phyloP scores from a whole-genome alignment of 2,888 invertebrate species.

The Synanthedon tipuliformis region DNA sequence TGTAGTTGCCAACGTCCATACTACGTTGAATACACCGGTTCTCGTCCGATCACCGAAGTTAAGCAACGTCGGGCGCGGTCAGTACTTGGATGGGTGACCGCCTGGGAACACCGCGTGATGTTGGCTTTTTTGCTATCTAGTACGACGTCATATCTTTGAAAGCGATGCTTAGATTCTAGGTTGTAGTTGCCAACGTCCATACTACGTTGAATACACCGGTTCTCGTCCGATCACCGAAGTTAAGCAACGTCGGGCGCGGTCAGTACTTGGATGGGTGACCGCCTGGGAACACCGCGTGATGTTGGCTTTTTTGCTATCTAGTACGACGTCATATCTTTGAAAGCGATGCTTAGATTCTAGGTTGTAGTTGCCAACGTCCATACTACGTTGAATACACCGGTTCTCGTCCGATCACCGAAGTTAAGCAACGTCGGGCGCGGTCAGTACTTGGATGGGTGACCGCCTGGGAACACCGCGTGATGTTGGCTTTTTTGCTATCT shows the following conservation, averaged over 20 bases:
- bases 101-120: constrained; percentile 18
- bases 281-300: constrained; percentile 28
- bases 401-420: constrained; percentile 46
- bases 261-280: constrained; percentile 49
- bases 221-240: constrained; percentile 12
- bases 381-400: constrained; percentile 43
- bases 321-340: too few relatives aligned
- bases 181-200: not conserved
- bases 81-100: constrained; percentile 13
- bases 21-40: constrained; percentile 42
- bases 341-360: too few relatives aligned
- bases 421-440: constrained; percentile 40
- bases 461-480: constrained; percentile 19
- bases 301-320: constrained; percentile 13
- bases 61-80: constrained; percentile 38
- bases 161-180: too few relatives aligned
- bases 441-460: constrained; percentile 11
- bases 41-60: constrained; percentile 46
- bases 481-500: constrained; percentile 18
- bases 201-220: constrained; percentile 11
- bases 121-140: constrained; percentile 18
- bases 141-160: too few relatives aligned
- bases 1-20: constrained; percentile 35
- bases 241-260: constrained; percentile 36
- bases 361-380: constrained; percentile 29